Conservation (phyloP, 1,140 invertebrate species). For the Drosophila nannoptera region DNA sequence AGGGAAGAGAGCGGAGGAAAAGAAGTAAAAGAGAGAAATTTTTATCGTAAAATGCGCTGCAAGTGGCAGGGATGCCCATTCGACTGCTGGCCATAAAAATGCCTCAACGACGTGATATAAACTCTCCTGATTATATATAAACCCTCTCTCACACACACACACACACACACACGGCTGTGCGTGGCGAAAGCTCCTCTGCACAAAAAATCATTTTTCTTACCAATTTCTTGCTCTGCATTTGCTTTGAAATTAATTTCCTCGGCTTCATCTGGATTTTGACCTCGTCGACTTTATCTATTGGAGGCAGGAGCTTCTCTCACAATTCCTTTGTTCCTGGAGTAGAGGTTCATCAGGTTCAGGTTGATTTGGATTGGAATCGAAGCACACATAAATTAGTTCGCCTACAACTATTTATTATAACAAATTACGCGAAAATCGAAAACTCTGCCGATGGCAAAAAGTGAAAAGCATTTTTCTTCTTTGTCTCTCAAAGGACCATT, state of each 20-base stretch:
- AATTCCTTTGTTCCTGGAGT: too few species aligned
- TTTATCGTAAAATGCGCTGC: slow-evolving; percentile 43
- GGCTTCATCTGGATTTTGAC: slow-evolving; percentile 5
- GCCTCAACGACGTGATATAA: slow-evolving; percentile 63
- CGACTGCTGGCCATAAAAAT: slow-evolving; percentile 61
- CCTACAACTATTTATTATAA: slow-evolving; percentile 10
- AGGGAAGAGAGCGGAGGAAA: background rate
- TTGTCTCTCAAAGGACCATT: slow-evolving; percentile 23
- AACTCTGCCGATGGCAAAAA: background rate
- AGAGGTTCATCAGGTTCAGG: too few species aligned
- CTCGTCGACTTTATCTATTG: background rate
- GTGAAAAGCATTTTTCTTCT: background rate
- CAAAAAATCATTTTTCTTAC: background rate
- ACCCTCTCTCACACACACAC: too few species aligned
- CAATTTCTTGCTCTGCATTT: slow-evolving; percentile 3
- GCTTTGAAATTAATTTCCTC: slow-evolving; percentile 1
- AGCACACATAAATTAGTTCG: background rate
- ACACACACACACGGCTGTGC: too few species aligned
- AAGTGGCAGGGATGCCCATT: slow-evolving; percentile 45
- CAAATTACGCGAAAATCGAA: slow-evolving; percentile 7
- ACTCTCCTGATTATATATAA: slow-evolving; percentile 4
- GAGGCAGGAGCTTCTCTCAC: too few species aligned
- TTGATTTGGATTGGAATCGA: too few species aligned
- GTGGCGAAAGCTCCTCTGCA: background rate
- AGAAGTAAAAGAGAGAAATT: slow-evolving; percentile 6